Conservation (phyloP, 2,888 invertebrate species). For the Papilio elwesi region DNA sequence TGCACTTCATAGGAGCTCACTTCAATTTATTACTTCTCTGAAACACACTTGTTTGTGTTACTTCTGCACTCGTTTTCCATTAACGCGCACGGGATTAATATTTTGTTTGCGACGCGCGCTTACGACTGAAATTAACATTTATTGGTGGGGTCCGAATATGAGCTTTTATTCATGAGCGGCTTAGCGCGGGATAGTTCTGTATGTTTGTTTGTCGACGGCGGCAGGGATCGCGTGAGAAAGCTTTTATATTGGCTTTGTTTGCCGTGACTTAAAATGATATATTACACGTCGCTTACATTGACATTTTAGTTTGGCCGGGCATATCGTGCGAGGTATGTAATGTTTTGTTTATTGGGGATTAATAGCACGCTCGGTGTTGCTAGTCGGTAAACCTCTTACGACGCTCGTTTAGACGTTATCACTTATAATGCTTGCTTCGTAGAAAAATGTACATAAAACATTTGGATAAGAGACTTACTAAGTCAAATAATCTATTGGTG, state of each 20-base stretch:
- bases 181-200: conserved; percentile 78
- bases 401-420: not conserved
- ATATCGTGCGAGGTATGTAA: conserved; percentile 65
- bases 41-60: conserved; percentile 76
- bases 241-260: conserved; percentile 79
- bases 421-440: not conserved
- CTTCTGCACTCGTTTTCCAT: conserved; percentile 80
- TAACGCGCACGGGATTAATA: conserved; percentile 81
- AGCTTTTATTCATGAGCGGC: conserved; percentile 83
- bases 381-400: not conserved
- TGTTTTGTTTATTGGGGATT: conserved; percentile 64
- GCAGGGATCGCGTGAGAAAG: conserved; percentile 81
- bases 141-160: conserved; percentile 79
- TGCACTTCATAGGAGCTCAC: conserved; percentile 59
- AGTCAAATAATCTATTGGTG: no score
- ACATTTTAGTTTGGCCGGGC: conserved; percentile 70
- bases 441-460: no score
- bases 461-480: no score
- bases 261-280: conserved; percentile 82
- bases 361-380: not conserved
- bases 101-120: conserved; percentile 81
- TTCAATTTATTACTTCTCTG: conserved; percentile 76
- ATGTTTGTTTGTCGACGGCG: conserved; percentile 78
- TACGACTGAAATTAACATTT: conserved; percentile 83
- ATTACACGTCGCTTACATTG: conserved; percentile 79